Conservation (phyloP, 2,113 vertebrate genomes). For the Mastomys natalensis region DNA sequence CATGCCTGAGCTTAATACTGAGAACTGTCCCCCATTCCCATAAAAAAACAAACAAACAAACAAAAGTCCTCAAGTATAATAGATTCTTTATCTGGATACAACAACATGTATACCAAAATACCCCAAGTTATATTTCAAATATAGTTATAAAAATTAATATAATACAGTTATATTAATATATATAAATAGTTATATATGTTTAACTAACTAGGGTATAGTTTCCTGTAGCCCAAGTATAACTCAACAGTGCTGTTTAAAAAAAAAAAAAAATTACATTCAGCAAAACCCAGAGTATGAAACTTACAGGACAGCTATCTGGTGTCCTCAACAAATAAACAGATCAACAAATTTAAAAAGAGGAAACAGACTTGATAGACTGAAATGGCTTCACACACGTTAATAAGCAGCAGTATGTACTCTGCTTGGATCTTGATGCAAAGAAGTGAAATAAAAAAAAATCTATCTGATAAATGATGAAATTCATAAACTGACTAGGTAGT, state of each 20-base stretch:
- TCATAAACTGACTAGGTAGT: neutral
- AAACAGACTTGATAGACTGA: neutral
- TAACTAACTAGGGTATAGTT: neutral
- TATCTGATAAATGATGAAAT: neutral
- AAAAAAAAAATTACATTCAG: neutral
- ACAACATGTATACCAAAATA: neutral
- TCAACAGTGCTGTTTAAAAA: neutral
- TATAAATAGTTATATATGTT: too few species aligned
- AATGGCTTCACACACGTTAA: neutral
- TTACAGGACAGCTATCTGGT: neutral
- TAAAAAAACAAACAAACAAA: neutral
- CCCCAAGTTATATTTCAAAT: neutral
- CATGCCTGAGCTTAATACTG: neutral
- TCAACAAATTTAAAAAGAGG: neutral
- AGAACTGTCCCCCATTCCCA: neutral
- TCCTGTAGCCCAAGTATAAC: neutral
- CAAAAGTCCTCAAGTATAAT: neutral
- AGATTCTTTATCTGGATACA: neutral
- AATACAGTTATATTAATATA: too few species aligned
- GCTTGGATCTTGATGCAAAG: neutral
- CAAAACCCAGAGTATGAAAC: neutral
- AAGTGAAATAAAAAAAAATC: neutral
- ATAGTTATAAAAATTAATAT: too few species aligned
- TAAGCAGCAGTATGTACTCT: neutral
- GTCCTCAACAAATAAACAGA: neutral